Base-by-base conservation (phyloP, 2,888 invertebrate species). In the Drosophila paracracens region DNA sequence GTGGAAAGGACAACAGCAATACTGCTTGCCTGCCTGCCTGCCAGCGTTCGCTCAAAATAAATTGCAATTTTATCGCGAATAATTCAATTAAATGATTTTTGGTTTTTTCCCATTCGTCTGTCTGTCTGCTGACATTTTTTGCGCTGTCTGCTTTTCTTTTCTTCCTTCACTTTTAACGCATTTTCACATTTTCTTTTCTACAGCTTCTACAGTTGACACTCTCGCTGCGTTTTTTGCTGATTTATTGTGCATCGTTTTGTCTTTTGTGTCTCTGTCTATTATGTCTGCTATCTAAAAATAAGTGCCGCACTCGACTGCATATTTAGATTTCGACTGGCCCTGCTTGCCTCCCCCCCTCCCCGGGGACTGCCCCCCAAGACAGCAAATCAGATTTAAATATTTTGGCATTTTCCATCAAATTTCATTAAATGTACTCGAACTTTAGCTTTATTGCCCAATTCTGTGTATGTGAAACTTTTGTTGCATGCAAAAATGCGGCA, bases 351-450 rank as follows among this genome's bases (percentile, higher is more conserved):
- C 10, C n/a, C 21, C n/a, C n/a, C 40, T 40, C 27, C 8, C 11
- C 29, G 4, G 21, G 16, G 4, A 36, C 54, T 36, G 18, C 6
- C 72, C 70, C 0, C 0, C 4, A 33, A 33, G 33, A 64, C 73
- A 86, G 61, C 27, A 75, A 84, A 88, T 84, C 74, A 85, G 89
- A 84, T 86, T 89, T 84, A 86, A 86, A 88, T 87, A 88, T 86
- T 86, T 88, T 86, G 85, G 88, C 89, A 89, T 86, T 85, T 88
- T 75, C 88, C 81, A 89, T 86, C 89, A 86, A 85, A 88, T 89
- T 88, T 89, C 76, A 80, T 79, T 76, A 76, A 82, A 78, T 74
- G 51, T n/a, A n/a, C 31, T 56, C 27, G 1, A 25, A 46, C 4
- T 36, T 18, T 31, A 52, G 29, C 43, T 54, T 29, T n/a, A 48